Base-by-base conservation (phyloP, 2,888 invertebrate species). In the Protophormia terraenovae region DNA sequence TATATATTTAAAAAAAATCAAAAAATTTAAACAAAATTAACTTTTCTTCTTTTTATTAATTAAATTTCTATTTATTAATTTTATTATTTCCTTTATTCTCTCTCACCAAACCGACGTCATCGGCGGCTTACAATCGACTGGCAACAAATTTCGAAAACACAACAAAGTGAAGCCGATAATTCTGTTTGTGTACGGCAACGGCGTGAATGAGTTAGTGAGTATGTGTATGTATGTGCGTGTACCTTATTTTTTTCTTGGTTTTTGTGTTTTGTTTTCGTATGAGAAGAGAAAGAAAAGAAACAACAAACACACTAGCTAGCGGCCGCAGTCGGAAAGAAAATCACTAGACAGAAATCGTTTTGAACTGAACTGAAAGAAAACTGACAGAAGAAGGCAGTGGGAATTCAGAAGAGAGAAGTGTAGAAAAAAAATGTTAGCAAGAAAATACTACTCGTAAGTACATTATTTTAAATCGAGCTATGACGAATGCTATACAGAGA, bases 101-200 rank as follows among this genome's bases (percentile, higher is more conserved):
- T 82, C 77, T 76, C 58, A 86, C 86, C 85, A 85, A 87, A 89
- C 89, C 88, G 87, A 89, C 88, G 88, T 88, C 89, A 88, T 89
- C 88, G 88, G 87, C 88, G 88, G 87, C 88, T 87, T 85, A 86
- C 87, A 87, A 87, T 87, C 88, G 88, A 89, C 88, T 89, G 89
- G 78, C 87, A 87, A 81, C 84, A 87, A 88, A 87, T 85, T 41
- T 88, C 71, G 62, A 82, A 88, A 88, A 87, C 87, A 88, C 87
- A 89, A 88, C 88, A 89, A 88, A 87, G 83, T 87, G 86, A 86
- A 88, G 86, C 88, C 87, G 80, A 86, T 87, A 86, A 86, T 47
- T 75, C 73, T 78, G 78, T 10, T 76, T 60, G 73, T 75, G 41
- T 55, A 47, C 66, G 45, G 66, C 19, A 73, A 53, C 38, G 67